Base-by-base conservation (phyloP, 2,888 invertebrate species). In the Lathronympha strigana region DNA sequence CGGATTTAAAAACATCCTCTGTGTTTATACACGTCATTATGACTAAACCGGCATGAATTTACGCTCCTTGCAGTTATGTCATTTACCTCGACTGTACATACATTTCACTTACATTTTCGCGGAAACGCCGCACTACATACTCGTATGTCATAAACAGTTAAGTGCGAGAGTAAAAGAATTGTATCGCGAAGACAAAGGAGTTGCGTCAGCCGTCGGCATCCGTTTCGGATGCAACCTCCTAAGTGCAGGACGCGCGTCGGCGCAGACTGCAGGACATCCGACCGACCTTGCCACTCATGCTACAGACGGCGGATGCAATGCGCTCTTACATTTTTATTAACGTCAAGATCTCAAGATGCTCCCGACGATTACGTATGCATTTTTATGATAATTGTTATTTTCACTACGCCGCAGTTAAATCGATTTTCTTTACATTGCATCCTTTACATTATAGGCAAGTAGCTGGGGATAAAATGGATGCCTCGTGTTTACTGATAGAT, bases 281-380 rank as follows among this genome's bases (percentile, higher is more conserved):
- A 53, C 21, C 40, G 60, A 66, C 66, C 66, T 66, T 66, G 66
- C 66, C 66, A 66, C 60, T 61, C 60, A 66, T 54, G 53, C 53
- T 66, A 36, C 57, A 63, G 63, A 40, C 66, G 53, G 23, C 53
- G 66, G 66, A 66, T 61, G 33, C 58, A 47, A 13, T 4, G 45
- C 63, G 63, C 45, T 53, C 33, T 53, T 43, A 53, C 51, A 57
- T 57, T 57, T 57, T 57, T 57, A 57, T 57, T 57, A 43, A 28
- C 43, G 43, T 21, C 31, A n/a, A 54, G 53, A 38, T 38, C 4
- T 23, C 11, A 53, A 33, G 21, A 43, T 55, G 54, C 54, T 25
- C 40, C 40, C 40, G n/a, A n/a, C 21, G 23, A 43, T 11, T 11
- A 21, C 43, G 19, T 19, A 17, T 17, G 9, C 8, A 17, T 8